Percentiles rank a stretch among this genome's conserved stretches.
Evolutionary conservation across 2,888 invertebrate species (phyloP).

Genomic region (Dione juno): DNA sequence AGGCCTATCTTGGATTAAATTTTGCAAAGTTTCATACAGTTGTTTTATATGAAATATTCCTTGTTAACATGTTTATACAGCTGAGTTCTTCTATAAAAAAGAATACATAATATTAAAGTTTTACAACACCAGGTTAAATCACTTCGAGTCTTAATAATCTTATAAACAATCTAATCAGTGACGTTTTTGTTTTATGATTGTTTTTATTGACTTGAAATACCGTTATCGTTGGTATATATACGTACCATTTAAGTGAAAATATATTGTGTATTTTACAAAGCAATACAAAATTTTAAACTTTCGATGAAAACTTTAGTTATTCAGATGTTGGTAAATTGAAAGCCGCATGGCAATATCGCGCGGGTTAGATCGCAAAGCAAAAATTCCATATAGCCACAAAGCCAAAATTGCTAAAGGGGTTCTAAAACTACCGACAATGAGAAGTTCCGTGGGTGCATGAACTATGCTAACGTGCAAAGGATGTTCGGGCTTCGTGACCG

Average conservation of each 20-base stretch:
- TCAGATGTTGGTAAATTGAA: slow-evolving; percentile 44
- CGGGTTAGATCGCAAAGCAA: slow-evolving; percentile 53
- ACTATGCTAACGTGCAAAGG: slow-evolving; percentile 50
- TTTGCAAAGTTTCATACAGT: slow-evolving; percentile 46
- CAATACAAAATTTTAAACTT: slow-evolving; percentile 28
- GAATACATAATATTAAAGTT: neutral
- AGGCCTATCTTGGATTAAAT: slow-evolving; percentile 63
- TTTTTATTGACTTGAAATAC: slow-evolving; percentile 17
- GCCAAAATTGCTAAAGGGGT: slow-evolving; percentile 61
- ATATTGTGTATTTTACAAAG: slow-evolving; percentile 18
- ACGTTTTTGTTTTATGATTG: slow-evolving; percentile 23
- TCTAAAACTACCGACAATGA: slow-evolving; percentile 57
- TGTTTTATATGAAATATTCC: slow-evolving; percentile 17
- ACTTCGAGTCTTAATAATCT: slow-evolving; percentile 12
- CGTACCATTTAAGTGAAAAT: neutral
- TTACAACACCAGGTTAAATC: slow-evolving; percentile 11
- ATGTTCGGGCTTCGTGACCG: slow-evolving; percentile 35
- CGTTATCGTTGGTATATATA: slow-evolving; percentile 1
- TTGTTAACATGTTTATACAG: slow-evolving; percentile 3
- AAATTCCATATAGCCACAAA: slow-evolving; percentile 62
- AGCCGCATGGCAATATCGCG: slow-evolving; percentile 46
- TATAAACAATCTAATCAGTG: slow-evolving; percentile 24
- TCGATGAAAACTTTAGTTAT: slow-evolving; percentile 34
- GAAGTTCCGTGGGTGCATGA: slow-evolving; percentile 54
- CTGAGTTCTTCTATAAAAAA: slow-evolving; percentile 3